Percentiles rank a stretch among this genome's conserved stretches.
phyloP scores from a whole-genome alignment of 2,888 invertebrate species.

The Cyrtodaria siliqua region DNA sequence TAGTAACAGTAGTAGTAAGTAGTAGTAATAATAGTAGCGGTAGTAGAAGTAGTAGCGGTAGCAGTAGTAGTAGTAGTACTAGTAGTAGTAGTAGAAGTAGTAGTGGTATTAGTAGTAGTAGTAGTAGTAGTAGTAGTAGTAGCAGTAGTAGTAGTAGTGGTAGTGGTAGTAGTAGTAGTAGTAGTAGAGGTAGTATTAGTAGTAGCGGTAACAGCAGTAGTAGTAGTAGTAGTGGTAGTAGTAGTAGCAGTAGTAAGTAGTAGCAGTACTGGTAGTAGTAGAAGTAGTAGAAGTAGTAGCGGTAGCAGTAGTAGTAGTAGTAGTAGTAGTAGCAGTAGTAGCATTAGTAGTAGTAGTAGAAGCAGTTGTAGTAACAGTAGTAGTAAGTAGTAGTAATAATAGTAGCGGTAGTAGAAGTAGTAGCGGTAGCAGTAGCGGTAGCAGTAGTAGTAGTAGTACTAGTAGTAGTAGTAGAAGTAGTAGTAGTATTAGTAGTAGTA shows the following conservation, averaged over 20 bases:
- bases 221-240: constrained; percentile 1
- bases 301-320: neutral
- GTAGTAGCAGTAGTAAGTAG: constrained; percentile 4
- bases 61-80: neutral
- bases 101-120: constrained; percentile 12
- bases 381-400: neutral
- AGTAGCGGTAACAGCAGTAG: constrained; percentile 6
- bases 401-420: neutral
- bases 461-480: neutral
- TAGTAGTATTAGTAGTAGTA: neutral
- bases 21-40: neutral
- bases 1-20: neutral
- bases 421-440: neutral
- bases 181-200: constrained; percentile 20
- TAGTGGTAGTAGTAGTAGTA: constrained; percentile 19
- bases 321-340: neutral
- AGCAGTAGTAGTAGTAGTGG: constrained; percentile 14
- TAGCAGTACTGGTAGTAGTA: neutral
- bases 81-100: neutral
- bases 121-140: constrained; percentile 8
- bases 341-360: neutral
- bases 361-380: neutral
- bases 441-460: neutral
- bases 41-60: neutral
- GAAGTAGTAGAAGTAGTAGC: neutral